Evolutionary conservation across 2,888 invertebrate genomes (phyloP).

Genomic region (Polyommatus iphigenia): DNA sequence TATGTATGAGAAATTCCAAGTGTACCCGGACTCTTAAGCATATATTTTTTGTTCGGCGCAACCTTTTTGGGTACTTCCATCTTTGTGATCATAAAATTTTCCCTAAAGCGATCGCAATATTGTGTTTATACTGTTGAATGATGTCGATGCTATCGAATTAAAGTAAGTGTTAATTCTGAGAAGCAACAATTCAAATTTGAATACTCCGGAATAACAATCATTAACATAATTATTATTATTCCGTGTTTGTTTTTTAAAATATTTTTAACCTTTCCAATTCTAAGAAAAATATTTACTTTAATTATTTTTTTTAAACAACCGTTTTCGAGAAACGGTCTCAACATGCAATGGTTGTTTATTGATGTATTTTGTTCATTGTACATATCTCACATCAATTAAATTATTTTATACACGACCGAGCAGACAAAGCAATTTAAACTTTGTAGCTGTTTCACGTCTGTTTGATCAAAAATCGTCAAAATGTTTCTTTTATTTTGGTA

Average conservation of each 20-base stretch:
- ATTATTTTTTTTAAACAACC: background rate
- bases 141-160: background rate
- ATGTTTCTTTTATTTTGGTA: background rate
- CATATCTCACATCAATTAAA: background rate
- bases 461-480: too few relatives aligned
- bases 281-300: background rate
- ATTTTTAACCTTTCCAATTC: background rate
- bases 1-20: too few relatives aligned
- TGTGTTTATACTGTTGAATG: too few relatives aligned
- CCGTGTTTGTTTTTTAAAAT: background rate
- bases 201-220: background rate
- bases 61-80: background rate
- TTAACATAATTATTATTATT: constrained; percentile 3
- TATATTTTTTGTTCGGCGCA: background rate
- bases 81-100: background rate
- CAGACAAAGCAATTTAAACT: background rate
- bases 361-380: background rate
- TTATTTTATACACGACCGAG: background rate
- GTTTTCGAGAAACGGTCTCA: background rate
- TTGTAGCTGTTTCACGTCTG: background rate
- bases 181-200: background rate
- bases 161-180: background rate
- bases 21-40: too few relatives aligned
- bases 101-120: too few relatives aligned
- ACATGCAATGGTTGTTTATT: background rate